Conservation (phyloP, 2,888 invertebrate genomes). For the Thysanoteuthis rhombus region DNA sequence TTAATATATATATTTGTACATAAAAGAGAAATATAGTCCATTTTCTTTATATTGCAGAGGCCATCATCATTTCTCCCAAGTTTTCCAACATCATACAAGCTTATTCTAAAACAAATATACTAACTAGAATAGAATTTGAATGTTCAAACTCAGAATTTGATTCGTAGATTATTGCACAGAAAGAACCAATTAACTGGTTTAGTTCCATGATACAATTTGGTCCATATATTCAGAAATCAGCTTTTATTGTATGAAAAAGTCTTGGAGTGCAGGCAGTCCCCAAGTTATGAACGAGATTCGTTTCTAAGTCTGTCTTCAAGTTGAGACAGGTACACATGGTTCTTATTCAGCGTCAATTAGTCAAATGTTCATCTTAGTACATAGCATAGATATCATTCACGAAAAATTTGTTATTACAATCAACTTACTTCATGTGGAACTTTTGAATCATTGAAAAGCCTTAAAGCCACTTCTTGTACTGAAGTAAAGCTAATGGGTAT, state of each 20-base stretch:
- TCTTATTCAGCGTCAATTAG: too few species aligned
- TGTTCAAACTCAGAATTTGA: background rate
- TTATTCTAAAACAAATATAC: background rate
- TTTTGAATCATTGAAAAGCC: too few species aligned
- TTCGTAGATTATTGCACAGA: background rate
- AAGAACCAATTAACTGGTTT: background rate
- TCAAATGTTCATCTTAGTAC: too few species aligned
- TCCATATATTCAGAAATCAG: background rate
- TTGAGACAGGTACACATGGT: too few species aligned
- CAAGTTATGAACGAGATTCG: too few species aligned
- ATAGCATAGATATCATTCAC: too few species aligned
- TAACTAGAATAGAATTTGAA: background rate
- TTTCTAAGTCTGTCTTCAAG: too few species aligned
- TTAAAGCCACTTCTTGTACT: too few species aligned
- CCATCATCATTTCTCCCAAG: background rate
- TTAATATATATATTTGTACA: background rate
- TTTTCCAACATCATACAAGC: background rate
- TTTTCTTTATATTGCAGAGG: background rate
- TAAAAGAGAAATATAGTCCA: background rate
- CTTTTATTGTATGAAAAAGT: background rate
- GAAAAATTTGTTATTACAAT: too few species aligned
- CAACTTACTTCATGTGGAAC: too few species aligned
- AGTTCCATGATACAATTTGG: background rate
- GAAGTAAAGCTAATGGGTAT: too few species aligned
- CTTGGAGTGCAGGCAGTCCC: too few species aligned